These are phyloP conservation scores for Pipra filicauda DNA, from an alignment of 2,113 vertebrate genomes.

Conservation along the genomic window DNA sequence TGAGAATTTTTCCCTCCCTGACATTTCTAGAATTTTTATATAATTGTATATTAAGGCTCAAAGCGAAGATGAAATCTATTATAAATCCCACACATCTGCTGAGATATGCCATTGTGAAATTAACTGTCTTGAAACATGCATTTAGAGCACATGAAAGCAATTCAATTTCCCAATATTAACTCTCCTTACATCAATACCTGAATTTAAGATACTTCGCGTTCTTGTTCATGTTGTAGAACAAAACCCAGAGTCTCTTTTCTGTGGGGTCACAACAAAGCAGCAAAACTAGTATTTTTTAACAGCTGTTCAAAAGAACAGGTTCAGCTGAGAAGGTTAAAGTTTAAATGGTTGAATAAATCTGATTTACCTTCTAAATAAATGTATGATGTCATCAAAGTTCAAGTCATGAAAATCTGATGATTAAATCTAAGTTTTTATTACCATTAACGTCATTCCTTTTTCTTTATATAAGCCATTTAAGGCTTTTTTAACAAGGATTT, in stretches of 20 bases:
- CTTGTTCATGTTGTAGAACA: background rate
- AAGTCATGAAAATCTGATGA: conserved; percentile 3
- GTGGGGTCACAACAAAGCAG: background rate
- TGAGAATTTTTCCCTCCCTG: conserved; percentile 37
- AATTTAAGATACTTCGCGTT: conserved; percentile 1
- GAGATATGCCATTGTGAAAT: conserved; percentile 61
- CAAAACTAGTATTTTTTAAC: background rate
- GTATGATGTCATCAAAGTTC: conserved; percentile 2
- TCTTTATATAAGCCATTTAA: background rate
- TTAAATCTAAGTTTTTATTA: conserved; percentile 22
- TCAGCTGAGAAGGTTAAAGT: background rate
- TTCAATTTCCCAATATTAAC: conserved; percentile 45
- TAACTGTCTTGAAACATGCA: conserved; percentile 42
- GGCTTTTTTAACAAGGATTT: background rate
- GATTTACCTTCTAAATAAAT: conserved; percentile 38
- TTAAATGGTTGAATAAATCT: conserved; percentile 15
- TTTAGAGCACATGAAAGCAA: conserved; percentile 23
- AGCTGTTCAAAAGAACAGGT: background rate
- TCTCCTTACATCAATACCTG: conserved; percentile 24
- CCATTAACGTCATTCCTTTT: background rate
- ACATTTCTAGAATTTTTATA: conserved; percentile 52
- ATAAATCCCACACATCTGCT: conserved; percentile 31
- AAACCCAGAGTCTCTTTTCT: background rate
- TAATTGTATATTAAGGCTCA: conserved; percentile 30
- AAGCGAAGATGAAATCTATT: conserved; percentile 42